phyloP scores from a whole-genome alignment of 2,797 vertebrate genomes.

The Intellagama lesueurii region DNA sequence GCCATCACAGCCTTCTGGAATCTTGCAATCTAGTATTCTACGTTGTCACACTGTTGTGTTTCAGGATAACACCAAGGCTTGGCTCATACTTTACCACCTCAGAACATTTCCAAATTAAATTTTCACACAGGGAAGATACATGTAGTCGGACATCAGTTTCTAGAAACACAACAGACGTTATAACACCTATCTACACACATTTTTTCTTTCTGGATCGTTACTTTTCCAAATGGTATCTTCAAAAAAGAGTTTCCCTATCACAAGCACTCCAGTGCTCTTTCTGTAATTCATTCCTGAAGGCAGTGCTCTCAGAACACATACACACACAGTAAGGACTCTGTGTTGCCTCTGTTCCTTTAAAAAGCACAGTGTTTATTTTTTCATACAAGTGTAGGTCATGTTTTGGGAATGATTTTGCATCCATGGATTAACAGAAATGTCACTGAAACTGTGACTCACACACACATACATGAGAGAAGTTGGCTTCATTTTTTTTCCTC shows the following conservation, averaged over 20 bases:
- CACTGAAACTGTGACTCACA: constrained; percentile 6
- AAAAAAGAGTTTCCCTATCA: background rate
- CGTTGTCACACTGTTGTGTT: no score
- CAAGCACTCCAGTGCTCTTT: background rate
- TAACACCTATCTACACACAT: no score
- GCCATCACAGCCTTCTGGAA: background rate
- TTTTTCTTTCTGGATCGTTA: no score
- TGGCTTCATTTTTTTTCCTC: background rate
- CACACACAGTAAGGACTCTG: no score
- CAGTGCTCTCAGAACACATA: background rate
- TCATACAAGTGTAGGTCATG: background rate
- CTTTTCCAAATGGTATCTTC: background rate
- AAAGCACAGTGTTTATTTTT: background rate
- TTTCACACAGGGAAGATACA: background rate
- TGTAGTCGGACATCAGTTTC: background rate
- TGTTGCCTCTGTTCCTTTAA: background rate
- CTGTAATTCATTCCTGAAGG: background rate
- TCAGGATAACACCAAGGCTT: background rate
- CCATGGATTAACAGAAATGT: constrained; percentile 7
- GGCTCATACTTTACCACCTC: background rate
- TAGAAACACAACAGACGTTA: background rate
- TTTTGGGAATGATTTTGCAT: constrained; percentile 20
- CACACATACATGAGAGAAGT: background rate
- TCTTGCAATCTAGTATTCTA: background rate
- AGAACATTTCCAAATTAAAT: background rate